phyloP scores from a whole-genome alignment of 2,888 invertebrate species.

The Callyntrura guangdongensis region DNA sequence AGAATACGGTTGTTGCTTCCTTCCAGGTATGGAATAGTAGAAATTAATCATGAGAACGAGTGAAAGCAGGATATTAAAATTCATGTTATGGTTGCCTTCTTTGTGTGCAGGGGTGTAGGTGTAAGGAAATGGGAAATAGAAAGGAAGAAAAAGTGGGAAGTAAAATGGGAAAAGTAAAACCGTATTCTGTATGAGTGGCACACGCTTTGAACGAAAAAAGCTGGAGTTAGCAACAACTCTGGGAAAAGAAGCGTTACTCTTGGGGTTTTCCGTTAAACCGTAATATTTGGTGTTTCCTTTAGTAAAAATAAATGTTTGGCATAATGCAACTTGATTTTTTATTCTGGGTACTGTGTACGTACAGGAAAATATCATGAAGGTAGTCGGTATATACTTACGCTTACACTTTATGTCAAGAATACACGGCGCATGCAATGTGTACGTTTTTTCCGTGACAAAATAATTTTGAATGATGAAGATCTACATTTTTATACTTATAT shows the following conservation, averaged over 20 bases:
- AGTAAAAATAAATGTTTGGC: background rate
- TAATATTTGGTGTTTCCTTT: background rate
- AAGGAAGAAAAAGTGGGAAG: constrained; percentile 11
- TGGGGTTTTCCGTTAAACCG: constrained; percentile 35
- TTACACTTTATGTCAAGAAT: constrained; percentile 23
- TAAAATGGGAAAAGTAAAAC: constrained; percentile 16
- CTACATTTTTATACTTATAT: constrained; percentile 39
- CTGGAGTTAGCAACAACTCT: constrained; percentile 14
- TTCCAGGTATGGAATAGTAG: constrained; percentile 43
- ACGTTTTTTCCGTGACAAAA: constrained; percentile 57
- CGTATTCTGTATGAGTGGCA: background rate
- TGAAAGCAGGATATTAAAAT: constrained; percentile 72
- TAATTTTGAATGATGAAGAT: constrained; percentile 67
- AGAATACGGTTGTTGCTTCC: constrained; percentile 1
- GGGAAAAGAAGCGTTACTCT: background rate
- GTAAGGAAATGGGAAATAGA: background rate
- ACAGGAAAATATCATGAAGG: background rate
- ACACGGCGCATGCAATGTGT: too few species aligned
- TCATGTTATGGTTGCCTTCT: constrained; percentile 58
- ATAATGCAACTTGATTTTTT: constrained; percentile 38
- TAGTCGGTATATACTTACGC: background rate
- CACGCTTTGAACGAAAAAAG: constrained; percentile 6
- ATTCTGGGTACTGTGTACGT: background rate
- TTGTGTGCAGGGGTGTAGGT: background rate
- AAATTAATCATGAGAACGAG: constrained; percentile 64